Evolutionary conservation across 2,888 invertebrate species (phyloP).

Genomic region (Perithous albicinctus): DNA sequence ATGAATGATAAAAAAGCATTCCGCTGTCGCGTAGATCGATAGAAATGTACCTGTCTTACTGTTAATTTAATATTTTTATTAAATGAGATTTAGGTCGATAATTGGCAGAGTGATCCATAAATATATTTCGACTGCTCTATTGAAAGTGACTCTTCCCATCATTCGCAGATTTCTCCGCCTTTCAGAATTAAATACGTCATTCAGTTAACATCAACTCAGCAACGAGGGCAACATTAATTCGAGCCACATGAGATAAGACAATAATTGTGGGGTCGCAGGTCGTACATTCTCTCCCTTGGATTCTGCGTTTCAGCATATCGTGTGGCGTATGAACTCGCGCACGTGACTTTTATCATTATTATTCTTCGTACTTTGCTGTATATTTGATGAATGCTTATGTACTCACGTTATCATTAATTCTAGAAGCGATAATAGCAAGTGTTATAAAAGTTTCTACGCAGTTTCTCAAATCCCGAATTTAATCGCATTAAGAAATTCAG

Average conservation of each 20-base stretch:
- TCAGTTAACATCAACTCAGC: conserved; percentile 6
- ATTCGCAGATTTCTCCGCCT: neutral
- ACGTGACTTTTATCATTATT: conserved; percentile 44
- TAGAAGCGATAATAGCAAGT: neutral
- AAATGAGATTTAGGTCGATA: neutral
- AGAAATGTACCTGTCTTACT: too few species aligned
- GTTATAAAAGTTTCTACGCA: neutral
- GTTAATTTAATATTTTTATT: too few species aligned
- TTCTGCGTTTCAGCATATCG: conserved; percentile 34
- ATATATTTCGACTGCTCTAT: neutral
- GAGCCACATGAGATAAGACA: conserved; percentile 51
- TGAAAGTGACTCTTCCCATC: neutral
- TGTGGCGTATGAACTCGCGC: conserved; percentile 31
- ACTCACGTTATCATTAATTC: neutral
- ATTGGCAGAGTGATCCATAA: neutral
- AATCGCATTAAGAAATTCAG: neutral
- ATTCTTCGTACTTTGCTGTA: conserved; percentile 1
- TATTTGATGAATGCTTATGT: neutral
- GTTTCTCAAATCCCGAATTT: neutral
- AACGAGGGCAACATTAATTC: conserved; percentile 9
- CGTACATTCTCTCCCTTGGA: conserved; percentile 44
- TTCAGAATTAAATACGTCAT: conserved; percentile 16
- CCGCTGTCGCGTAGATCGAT: too few species aligned
- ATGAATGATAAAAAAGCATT: too few species aligned
- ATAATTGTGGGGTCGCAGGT: conserved; percentile 57